Percentiles rank a stretch among this genome's conserved stretches.
Conservation (phyloP, 2,888 invertebrate genomes). For the Cantharis flavilabris region DNA sequence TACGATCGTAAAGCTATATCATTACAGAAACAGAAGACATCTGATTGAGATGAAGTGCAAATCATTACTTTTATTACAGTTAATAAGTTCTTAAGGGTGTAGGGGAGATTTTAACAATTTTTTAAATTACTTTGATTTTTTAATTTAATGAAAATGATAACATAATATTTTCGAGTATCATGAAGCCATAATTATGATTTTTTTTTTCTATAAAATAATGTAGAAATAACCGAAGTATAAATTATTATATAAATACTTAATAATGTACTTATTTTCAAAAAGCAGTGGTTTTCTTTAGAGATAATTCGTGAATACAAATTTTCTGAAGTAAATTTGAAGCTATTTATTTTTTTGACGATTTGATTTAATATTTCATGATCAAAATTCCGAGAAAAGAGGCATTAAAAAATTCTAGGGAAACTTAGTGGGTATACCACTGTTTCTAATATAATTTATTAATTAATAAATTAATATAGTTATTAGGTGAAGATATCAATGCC, state of each 20-base stretch:
- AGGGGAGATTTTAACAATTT: not conserved
- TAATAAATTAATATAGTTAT: not conserved
- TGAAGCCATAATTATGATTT: not conserved
- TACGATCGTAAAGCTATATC: not conserved
- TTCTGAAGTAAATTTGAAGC: too few relatives aligned
- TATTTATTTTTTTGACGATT: not conserved
- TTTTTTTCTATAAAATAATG: too few relatives aligned
- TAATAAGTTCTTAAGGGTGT: constrained; percentile 10
- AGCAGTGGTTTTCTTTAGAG: too few relatives aligned
- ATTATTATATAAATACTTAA: too few relatives aligned
- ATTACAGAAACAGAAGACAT: constrained; percentile 42
- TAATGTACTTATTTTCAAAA: too few relatives aligned
- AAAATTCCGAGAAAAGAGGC: too few relatives aligned
- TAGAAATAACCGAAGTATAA: too few relatives aligned
- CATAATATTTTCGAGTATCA: not conserved
- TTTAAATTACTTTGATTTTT: not conserved
- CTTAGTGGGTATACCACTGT: not conserved
- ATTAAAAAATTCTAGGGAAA: too few relatives aligned
- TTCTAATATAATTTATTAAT: not conserved
- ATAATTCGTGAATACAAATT: too few relatives aligned
- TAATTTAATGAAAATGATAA: not conserved
- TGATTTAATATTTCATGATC: not conserved
- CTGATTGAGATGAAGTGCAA: constrained; percentile 49
- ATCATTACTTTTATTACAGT: constrained; percentile 28
- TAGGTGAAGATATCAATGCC: not conserved